Evolutionary conservation across 2,797 vertebrate species (phyloP).

Genomic region (Morus bassanus): DNA sequence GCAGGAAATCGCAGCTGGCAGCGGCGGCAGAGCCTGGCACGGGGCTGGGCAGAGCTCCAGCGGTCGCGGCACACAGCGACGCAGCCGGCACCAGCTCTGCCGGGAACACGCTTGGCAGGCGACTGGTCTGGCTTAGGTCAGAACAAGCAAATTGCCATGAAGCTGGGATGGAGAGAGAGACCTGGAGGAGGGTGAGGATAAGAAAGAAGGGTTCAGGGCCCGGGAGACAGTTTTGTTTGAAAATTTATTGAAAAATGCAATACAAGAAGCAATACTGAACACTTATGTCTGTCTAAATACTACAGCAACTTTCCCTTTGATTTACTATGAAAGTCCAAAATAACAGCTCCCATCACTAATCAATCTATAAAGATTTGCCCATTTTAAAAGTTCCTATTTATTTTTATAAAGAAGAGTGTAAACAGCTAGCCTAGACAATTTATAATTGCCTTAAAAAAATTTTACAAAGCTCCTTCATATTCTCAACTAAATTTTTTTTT

Average conservation of each 20-base stretch:
- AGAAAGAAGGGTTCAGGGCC: background rate
- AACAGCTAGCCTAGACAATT: conserved; percentile 74
- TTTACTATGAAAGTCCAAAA: conserved; percentile 67
- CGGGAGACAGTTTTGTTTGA: conserved; percentile 25
- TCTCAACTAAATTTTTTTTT: conserved; percentile 55
- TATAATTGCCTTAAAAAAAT: conserved; percentile 60
- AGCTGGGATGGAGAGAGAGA: background rate
- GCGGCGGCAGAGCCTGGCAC: background rate
- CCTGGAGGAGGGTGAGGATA: background rate
- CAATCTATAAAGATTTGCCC: conserved; percentile 52
- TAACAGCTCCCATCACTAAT: conserved; percentile 55
- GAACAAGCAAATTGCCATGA: background rate
- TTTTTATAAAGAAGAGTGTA: conserved; percentile 65
- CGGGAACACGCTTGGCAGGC: background rate
- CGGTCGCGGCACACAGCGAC: fast-evolving
- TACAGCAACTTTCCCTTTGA: conserved; percentile 64
- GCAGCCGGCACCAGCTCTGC: background rate
- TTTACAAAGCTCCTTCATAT: conserved; percentile 79
- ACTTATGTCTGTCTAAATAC: conserved; percentile 65
- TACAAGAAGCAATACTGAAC: conserved; percentile 78
- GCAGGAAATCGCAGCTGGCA: background rate
- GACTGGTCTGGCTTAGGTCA: background rate
- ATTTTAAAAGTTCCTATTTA: conserved; percentile 63
- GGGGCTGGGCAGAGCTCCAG: background rate
- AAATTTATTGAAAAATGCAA: conserved; percentile 81